Percentiles rank a stretch among this genome's conserved stretches.
Conservation (phyloP, 2,888 invertebrate genomes). For the Thyatira batis region DNA sequence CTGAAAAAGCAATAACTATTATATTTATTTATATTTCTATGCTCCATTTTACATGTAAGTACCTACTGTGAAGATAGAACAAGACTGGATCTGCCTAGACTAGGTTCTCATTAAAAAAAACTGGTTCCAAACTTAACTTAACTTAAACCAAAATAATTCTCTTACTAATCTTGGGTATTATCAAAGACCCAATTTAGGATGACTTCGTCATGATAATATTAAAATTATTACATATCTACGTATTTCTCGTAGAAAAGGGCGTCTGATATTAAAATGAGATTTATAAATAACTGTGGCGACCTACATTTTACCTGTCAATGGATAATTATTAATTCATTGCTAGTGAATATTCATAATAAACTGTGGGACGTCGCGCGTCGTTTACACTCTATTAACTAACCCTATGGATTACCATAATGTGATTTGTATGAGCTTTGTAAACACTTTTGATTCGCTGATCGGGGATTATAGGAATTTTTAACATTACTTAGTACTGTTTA, state of each 20-base stretch:
- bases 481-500: too few relatives aligned
- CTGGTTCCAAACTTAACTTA: not conserved
- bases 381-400: constrained; percentile 16
- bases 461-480: too few relatives aligned
- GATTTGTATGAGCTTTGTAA: constrained; percentile 8
- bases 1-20: too few relatives aligned
- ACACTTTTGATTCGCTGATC: not conserved
- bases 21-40: too few relatives aligned
- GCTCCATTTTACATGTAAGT: too few relatives aligned
- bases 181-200: too few relatives aligned
- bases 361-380: constrained; percentile 12
- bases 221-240: too few relatives aligned
- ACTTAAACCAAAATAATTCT: not conserved
- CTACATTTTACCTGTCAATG: constrained; percentile 24
- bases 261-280: constrained; percentile 1
- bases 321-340: constrained; percentile 25
- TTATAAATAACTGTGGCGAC: constrained; percentile 21
- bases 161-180: too few relatives aligned
- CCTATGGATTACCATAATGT: constrained; percentile 10
- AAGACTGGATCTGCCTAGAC: not conserved
- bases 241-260: constrained; percentile 2
- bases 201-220: too few relatives aligned
- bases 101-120: not conserved
- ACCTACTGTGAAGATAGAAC: too few relatives aligned
- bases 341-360: constrained; percentile 19